These are phyloP conservation scores for Zonitis immaculata DNA, from an alignment of 2,888 invertebrate genomes.

Conservation along the genomic window DNA sequence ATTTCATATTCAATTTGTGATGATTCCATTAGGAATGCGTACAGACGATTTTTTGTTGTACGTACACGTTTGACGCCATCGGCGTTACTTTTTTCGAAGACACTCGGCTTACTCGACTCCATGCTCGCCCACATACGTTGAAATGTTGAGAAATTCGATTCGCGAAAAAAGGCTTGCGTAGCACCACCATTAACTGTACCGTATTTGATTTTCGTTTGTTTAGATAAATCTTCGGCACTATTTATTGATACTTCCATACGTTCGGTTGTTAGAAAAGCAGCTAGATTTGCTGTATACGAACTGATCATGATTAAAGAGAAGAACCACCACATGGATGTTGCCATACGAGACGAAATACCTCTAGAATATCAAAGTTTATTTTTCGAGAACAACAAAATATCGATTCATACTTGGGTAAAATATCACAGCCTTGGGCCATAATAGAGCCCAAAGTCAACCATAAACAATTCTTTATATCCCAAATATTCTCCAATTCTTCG, in stretches of 20 bases:
- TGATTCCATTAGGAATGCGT: slow-evolving; percentile 96
- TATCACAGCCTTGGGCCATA: slow-evolving; percentile 92
- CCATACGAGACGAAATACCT: slow-evolving; percentile 82
- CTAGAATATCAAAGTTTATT: slow-evolving; percentile 47
- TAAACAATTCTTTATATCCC: slow-evolving; percentile 81
- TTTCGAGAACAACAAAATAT: background rate
- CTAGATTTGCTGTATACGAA: slow-evolving; percentile 91
- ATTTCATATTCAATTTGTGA: slow-evolving; percentile 89
- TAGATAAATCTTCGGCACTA: slow-evolving; percentile 84
- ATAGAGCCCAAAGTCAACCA: slow-evolving; percentile 93
- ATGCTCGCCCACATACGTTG: slow-evolving; percentile 53
- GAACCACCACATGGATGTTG: slow-evolving; percentile 91
- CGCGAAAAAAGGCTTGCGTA: slow-evolving; percentile 87
- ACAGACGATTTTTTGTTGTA: slow-evolving; percentile 70
- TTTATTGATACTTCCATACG: slow-evolving; percentile 85
- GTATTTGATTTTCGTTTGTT: slow-evolving; percentile 93
- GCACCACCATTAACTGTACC: slow-evolving; percentile 85
- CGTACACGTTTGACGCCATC: slow-evolving; percentile 83
- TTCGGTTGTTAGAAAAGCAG: slow-evolving; percentile 87
- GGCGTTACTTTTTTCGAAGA: slow-evolving; percentile 75
- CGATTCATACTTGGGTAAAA: slow-evolving; percentile 74
- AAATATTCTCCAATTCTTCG: slow-evolving; percentile 85
- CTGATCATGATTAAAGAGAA: slow-evolving; percentile 84
- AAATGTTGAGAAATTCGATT: slow-evolving; percentile 37
- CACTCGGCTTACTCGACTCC: slow-evolving; percentile 73